A percentile compares a stretch with the other conserved stretches of the same genome.
Conservation (phyloP, 2,888 invertebrate species). For the Tromatobia lineatoria region DNA sequence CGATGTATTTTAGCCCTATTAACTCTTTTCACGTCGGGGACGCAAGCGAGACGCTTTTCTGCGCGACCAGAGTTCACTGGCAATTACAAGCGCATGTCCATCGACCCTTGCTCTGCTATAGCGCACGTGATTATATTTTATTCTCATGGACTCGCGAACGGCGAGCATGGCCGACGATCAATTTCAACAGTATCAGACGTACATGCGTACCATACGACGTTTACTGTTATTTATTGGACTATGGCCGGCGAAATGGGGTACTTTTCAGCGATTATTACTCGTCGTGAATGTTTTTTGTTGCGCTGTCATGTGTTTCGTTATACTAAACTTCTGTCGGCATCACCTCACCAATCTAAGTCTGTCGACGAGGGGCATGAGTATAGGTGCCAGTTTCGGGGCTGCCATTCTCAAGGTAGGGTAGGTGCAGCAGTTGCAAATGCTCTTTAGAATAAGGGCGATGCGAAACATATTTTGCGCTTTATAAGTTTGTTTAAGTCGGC, state of each 20-base stretch:
- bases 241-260: conserved; percentile 48
- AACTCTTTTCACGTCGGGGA: neutral
- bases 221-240: conserved; percentile 59
- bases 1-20: neutral
- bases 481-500: no score
- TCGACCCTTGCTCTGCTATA: conserved; percentile 4
- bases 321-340: conserved; percentile 31
- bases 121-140: neutral
- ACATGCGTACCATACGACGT: conserved; percentile 43
- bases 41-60: neutral
- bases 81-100: conserved; percentile 21
- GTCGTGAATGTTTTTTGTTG: neutral
- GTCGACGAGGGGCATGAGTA: conserved; percentile 39
- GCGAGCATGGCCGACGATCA: conserved; percentile 22
- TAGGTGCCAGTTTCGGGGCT: conserved; percentile 29
- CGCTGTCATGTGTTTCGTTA: conserved; percentile 3
- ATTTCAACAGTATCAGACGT: conserved; percentile 58
- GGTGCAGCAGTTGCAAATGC: neutral
- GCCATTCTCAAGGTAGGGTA: conserved; percentile 29
- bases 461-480: no score
- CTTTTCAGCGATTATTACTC: conserved; percentile 4
- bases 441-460: neutral
- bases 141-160: neutral
- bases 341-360: conserved; percentile 26
- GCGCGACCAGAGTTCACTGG: conserved; percentile 5